Base-by-base conservation (phyloP, 2,888 invertebrate genomes). In the Ischnus inquisitorius region DNA sequence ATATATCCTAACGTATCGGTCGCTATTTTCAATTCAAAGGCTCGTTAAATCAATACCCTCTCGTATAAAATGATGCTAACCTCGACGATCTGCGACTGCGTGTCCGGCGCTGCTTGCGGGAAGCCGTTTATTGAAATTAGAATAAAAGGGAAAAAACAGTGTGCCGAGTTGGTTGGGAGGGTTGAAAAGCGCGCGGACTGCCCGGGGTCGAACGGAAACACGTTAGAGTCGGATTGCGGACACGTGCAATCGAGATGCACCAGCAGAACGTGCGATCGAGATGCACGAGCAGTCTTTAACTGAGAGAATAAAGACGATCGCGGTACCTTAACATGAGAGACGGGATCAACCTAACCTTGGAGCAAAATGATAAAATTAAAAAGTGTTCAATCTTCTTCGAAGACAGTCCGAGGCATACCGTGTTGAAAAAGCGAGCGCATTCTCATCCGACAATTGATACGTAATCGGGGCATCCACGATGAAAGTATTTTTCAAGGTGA, bases 11-110 rank as follows among this genome's bases (percentile, higher is more conserved):
- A 46, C 46, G 28, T 65, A 62, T 41, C 22, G 39, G n/a, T 46
- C 19, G 60, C 46, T 19, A 12, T 57, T 68, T 68, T 60, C 60
- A 60, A 78, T 78, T 69, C 60, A 68, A 10, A n/a, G 48, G 60
- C 43, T 34, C 68, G 68, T 60, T 69, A 34, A 78, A 78, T 78
- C 77, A 69, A 78, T 78, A 78, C 60, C 57, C 39, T 14, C 6
- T 14, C 6, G 68, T 41, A 62, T 78, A 60, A 69, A 78, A 78
- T 78, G 60, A 78, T 78, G 60, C 68, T 78, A 46, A 78, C 43
- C 77, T 68, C 77, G 68, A 34, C 12, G 68, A 78, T 78, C 77
- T 78, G 77, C 77, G 77, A 22, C 77, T 77, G 77, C 77, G 77
- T 78, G 60, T 43, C 43, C 22, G 60, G 43, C 25, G 12, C 14